Conservation (phyloP, 1,140 invertebrate species). For the Reticulitermes speratus region DNA sequence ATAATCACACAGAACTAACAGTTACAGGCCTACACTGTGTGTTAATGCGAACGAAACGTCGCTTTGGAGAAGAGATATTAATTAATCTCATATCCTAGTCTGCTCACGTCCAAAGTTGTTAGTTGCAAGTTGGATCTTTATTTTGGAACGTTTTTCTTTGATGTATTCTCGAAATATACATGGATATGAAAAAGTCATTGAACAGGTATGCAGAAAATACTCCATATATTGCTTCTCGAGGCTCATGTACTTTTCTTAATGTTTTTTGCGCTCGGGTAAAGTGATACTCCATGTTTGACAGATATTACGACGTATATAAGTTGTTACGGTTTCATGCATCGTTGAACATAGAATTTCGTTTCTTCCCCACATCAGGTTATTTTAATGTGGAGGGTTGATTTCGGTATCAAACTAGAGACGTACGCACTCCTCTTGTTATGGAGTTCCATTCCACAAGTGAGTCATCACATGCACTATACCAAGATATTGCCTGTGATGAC, state of each 20-base stretch:
- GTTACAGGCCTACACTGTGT: not conserved
- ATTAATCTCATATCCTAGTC: not conserved
- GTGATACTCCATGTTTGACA: not conserved
- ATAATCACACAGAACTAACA: not conserved
- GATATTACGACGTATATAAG: not conserved
- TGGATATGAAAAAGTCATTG: too few species aligned
- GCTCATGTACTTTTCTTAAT: not conserved
- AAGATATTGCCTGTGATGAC: constrained; percentile 6
- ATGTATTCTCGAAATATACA: too few species aligned
- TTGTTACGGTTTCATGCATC: not conserved
- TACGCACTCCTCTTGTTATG: not conserved
- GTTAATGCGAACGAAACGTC: not conserved
- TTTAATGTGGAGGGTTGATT: not conserved
- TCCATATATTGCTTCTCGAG: too few species aligned
- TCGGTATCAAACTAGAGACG: not conserved
- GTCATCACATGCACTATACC: not conserved
- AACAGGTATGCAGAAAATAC: too few species aligned
- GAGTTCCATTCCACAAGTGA: not conserved
- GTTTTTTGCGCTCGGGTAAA: not conserved
- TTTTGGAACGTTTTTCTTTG: not conserved
- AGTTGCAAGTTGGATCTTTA: not conserved
- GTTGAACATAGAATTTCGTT: not conserved
- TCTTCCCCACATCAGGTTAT: not conserved
- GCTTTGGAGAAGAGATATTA: not conserved
- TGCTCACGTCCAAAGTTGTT: not conserved